Percentiles rank a stretch among this genome's conserved stretches.
These are phyloP conservation scores for Chionodraco myersi DNA, from an alignment of 2,113 vertebrate genomes.

Conservation along the genomic window DNA sequence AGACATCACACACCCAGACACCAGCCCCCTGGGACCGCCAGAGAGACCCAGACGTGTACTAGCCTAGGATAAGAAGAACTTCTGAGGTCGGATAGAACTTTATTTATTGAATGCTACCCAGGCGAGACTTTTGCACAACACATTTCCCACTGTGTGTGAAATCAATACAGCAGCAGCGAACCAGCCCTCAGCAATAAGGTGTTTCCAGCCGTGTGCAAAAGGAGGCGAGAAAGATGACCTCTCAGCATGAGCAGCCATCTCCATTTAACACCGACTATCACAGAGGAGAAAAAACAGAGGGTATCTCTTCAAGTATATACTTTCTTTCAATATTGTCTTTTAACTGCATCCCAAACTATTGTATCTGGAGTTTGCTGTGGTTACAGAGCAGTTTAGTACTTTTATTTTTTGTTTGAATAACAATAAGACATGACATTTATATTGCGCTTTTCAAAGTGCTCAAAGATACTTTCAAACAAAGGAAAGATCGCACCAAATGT, in stretches of 20 bases:
- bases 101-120: conserved; percentile 24
- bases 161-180: conserved; percentile 15
- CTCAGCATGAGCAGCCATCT: neutral
- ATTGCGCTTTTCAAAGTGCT: too few relatives aligned
- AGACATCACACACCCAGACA: conserved; percentile 48
- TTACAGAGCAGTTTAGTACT: too few relatives aligned
- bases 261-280: neutral
- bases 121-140: conserved; percentile 25
- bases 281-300: neutral
- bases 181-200: neutral
- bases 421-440: too few relatives aligned
- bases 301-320: neutral
- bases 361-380: neutral
- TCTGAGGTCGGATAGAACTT: conserved; percentile 26
- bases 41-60: conserved; percentile 41
- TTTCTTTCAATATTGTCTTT: neutral
- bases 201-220: too few relatives aligned
- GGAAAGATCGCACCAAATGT: neutral
- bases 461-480: neutral
- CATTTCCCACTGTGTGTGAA: conserved; percentile 1
- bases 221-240: too few relatives aligned
- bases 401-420: too few relatives aligned
- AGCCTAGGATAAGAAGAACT: conserved; percentile 50
- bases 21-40: conserved; percentile 29
- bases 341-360: neutral